Base-by-base conservation (phyloP, 1,140 invertebrate genomes). In the Bombus waltoni region DNA sequence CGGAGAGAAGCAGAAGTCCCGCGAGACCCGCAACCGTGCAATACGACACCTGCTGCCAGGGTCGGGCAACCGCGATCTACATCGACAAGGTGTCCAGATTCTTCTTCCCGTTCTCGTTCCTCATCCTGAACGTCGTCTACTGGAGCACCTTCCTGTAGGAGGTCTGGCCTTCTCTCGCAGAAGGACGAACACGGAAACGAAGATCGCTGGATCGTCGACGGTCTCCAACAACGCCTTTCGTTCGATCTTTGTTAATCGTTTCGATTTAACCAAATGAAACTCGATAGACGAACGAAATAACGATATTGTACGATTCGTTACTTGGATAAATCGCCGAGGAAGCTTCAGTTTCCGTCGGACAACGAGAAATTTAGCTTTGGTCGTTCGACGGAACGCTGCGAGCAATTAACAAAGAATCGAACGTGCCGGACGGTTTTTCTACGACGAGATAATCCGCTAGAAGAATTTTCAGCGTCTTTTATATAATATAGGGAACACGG, bases 51-150 rank as follows among this genome's bases (percentile, higher is more conserved):
- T 98, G 97, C 94, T 98, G 98, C 93, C 96, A 97, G 93, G 98
- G 98, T 74, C 96, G 97, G 91, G 97, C 97, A 93, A 98, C 97
- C 85, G 98, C 98, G 42, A 95, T 98, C 86, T 98, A 97, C 94
- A 98, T 98, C 90, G 98, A 98, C 95, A 97, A 98, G 92, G 97
- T 98, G 92, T 98, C 98, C 59, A 96, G 98, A 93, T 97, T 98
- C 94, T 98, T 98, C 94, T 98, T 98, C 89, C 98, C 98, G 8
- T 98, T 98, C 93, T 98, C 98, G 13, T 98, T 98, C 94, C 97
- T 98, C 90, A 97, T 98, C 90, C 96, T 98, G 32, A 98, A 98
- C 92, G 96, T 98, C 89, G 97, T 98, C 38, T 98, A 98, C 93
- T 98, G 98, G 98, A 97, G 97, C 88, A 98, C 97, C 83, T 98